Evolutionary conservation across 2,888 invertebrate species (phyloP).

Genomic region (Chironomus riparius): DNA sequence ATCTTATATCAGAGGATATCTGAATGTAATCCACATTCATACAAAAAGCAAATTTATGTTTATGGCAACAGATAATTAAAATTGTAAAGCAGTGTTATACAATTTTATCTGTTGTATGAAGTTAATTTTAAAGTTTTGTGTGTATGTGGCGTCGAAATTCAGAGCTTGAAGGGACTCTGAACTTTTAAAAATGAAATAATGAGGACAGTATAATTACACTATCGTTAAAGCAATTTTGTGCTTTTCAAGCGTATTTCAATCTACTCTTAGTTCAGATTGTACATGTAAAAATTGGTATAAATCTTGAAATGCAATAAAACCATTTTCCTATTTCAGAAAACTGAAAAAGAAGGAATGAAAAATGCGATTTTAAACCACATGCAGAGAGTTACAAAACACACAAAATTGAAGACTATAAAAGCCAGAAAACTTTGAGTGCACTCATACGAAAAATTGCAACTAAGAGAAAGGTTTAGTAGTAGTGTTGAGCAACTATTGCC

Average conservation of each 20-base stretch:
- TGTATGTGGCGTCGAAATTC: background rate
- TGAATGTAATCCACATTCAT: background rate
- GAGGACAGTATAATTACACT: no score
- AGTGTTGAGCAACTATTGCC: background rate
- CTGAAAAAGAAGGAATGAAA: background rate
- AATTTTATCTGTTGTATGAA: background rate
- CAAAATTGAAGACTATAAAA: background rate
- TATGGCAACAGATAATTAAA: conserved; percentile 18
- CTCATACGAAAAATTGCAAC: conserved; percentile 15
- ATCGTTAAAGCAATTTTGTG: no score
- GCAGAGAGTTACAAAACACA: background rate
- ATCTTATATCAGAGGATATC: background rate
- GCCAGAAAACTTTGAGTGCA: background rate
- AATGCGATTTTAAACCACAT: background rate
- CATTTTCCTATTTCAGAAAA: background rate
- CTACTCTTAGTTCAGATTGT: no score
- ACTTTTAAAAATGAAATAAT: no score
- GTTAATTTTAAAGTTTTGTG: background rate
- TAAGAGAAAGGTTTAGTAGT: background rate
- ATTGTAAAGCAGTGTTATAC: background rate
- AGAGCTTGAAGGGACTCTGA: no score
- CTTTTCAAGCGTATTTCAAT: no score
- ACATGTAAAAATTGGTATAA: no score
- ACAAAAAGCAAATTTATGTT: background rate
- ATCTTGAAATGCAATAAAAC: no score